phyloP scores from a whole-genome alignment of 2,888 invertebrate species.

The Hyalella azteca region DNA sequence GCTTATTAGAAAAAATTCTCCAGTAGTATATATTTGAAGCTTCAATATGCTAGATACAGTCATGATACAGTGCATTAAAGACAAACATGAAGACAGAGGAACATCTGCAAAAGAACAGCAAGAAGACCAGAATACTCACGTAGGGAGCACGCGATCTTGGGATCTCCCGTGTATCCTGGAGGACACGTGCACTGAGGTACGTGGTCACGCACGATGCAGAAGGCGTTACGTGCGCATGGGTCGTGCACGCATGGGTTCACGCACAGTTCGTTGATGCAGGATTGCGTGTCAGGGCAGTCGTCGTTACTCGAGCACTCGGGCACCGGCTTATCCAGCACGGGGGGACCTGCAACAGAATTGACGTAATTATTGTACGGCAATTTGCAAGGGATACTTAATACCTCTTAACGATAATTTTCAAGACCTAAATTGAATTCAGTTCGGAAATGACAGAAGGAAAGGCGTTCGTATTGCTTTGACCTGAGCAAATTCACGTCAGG shows the following conservation, averaged over 20 bases:
- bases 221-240: slow-evolving; percentile 70
- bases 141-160: slow-evolving; percentile 68
- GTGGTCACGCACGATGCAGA: slow-evolving; percentile 62
- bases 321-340: slow-evolving; percentile 36
- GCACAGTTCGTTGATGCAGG: slow-evolving; percentile 74
- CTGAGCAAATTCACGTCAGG: too few species aligned
- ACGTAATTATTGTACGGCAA: neutral
- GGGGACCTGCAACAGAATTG: slow-evolving; percentile 38
- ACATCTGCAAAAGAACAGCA: neutral
- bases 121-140: slow-evolving; percentile 69
- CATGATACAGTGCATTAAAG: too few species aligned
- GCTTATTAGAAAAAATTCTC: too few species aligned
- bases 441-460: too few species aligned
- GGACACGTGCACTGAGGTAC: slow-evolving; percentile 79
- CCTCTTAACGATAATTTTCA: too few species aligned
- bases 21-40: too few species aligned
- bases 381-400: neutral
- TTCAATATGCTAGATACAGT: too few species aligned
- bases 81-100: too few species aligned
- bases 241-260: slow-evolving; percentile 72
- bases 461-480: too few species aligned
- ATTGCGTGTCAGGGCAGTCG: slow-evolving; percentile 57
- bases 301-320: slow-evolving; percentile 63
- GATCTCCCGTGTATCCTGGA: slow-evolving; percentile 75
- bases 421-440: too few species aligned